Conservation (phyloP, 2,797 vertebrate genomes). For the Syndactyla subalaris region DNA sequence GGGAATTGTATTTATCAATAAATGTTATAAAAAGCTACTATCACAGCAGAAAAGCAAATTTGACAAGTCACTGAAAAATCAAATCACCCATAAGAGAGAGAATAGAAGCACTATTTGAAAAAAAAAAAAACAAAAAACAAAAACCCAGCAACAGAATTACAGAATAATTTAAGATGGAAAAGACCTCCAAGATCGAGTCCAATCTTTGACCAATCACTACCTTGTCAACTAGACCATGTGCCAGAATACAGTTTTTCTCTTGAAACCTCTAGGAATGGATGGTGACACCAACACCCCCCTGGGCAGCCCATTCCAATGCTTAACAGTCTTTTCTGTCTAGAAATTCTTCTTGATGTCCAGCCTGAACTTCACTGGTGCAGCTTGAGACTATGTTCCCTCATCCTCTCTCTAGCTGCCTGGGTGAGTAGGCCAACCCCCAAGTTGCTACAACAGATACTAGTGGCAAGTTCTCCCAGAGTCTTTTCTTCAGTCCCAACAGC, state of each 20-base stretch:
- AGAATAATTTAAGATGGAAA: neutral
- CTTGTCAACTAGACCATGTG: too few relatives aligned
- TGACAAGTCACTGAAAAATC: neutral
- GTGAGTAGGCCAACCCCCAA: neutral
- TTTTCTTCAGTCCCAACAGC: neutral
- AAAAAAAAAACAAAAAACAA: too few relatives aligned
- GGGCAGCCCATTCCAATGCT: neutral
- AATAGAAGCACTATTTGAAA: neutral
- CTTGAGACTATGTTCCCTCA: neutral
- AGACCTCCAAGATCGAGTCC: neutral
- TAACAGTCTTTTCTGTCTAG: neutral
- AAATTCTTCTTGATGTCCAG: neutral
- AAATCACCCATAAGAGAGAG: neutral
- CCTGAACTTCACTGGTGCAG: neutral
- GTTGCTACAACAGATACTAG: neutral
- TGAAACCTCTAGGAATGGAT: neutral
- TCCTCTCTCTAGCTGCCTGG: neutral
- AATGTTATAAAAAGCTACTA: neutral
- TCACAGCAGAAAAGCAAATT: neutral
- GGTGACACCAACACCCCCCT: neutral
- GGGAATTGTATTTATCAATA: neutral
- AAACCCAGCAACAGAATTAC: neutral
- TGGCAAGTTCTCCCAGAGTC: too few relatives aligned
- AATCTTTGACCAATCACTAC: rapidly evolving
- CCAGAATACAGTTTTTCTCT: neutral